Evolutionary conservation across 2,797 vertebrate genomes (phyloP), one percentile per base, ranked within the genome.

Genomic region (Macroramphosus scolopax): DNA sequence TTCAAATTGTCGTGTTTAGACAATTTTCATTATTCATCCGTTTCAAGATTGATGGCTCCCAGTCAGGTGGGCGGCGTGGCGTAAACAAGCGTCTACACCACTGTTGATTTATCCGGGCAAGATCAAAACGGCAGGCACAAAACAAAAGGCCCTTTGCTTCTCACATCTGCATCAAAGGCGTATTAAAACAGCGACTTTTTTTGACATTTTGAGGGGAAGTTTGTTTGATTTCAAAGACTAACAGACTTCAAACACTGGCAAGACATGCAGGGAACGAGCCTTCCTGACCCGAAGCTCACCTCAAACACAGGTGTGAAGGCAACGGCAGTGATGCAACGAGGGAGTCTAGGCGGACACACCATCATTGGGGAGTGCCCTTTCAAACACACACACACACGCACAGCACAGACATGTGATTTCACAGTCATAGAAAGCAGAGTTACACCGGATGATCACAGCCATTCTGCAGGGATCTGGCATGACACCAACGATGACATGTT

Each of bases 1-100:
- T 81, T 85, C 69, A 84, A 78, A 84, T 68, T 65, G 81, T 75
- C 52, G 17, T 79, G 82, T 89, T 89, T 82, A 81, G 75, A 80
- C 72, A 66, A 74, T 65, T 81, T 82, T 66, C 79, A 87, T 87
- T 81, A 87, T 87, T 86, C 64, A 87, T 80, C 59, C 44, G 17
- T 72, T 68, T 63, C 48, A 54, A 78, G 79, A 85, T 72, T 78
- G 72, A 82, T 69, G 77, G 64, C 52, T 82, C 47, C 49, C 63
- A 53, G 71, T 64, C 41, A 22, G 48, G 46, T 66, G 55, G 56
- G 71, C 47, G 17, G 53, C 35, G 18, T 2, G 29, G 48, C n/a
- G 38, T 72, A 77, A 85, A 87, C 71, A 83, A 77, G 51, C 14
- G 60, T 81, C 76, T 72, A 51, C 57, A 68, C 51, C 43, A 3